Evolutionary conservation across 2,113 vertebrate genomes (phyloP).

Genomic region (Lathamus discolor): DNA sequence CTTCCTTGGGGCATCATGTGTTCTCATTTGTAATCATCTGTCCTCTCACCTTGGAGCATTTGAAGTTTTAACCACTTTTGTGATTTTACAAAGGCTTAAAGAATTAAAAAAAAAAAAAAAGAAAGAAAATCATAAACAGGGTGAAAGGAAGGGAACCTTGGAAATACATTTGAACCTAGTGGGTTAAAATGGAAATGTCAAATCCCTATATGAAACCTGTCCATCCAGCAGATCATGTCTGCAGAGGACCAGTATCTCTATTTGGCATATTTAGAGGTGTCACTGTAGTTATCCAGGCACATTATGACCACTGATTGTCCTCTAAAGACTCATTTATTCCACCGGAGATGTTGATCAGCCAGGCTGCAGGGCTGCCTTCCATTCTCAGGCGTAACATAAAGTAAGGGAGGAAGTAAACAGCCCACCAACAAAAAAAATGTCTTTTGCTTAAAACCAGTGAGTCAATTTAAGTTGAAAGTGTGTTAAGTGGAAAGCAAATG

Average conservation of each 20-base stretch:
- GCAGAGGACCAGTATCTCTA: background rate
- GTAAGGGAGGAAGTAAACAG: background rate
- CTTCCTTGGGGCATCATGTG: background rate
- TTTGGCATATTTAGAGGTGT: constrained; percentile 28
- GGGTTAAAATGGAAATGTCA: constrained; percentile 13
- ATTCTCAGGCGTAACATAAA: background rate
- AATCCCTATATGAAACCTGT: background rate
- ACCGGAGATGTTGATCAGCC: background rate
- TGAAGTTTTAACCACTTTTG: constrained; percentile 16
- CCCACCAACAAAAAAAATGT: background rate
- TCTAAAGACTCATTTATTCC: constrained; percentile 36
- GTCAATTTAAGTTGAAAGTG: background rate
- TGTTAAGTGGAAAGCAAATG: background rate
- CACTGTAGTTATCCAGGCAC: constrained; percentile 11
- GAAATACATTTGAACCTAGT: background rate
- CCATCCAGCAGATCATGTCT: background rate
- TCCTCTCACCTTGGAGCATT: constrained; percentile 2
- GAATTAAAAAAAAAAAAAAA: background rate
- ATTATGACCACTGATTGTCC: constrained; percentile 10
- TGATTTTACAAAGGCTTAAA: constrained; percentile 36
- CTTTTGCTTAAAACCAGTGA: background rate
- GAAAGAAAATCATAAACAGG: background rate
- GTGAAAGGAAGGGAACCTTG: background rate
- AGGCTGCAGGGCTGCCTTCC: background rate
- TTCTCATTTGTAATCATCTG: constrained; percentile 46